A percentile compares a stretch with the other conserved stretches of the same genome.
Evolutionary conservation across 2,113 vertebrate species (phyloP).

Genomic region (Meleagris gallopavo): DNA sequence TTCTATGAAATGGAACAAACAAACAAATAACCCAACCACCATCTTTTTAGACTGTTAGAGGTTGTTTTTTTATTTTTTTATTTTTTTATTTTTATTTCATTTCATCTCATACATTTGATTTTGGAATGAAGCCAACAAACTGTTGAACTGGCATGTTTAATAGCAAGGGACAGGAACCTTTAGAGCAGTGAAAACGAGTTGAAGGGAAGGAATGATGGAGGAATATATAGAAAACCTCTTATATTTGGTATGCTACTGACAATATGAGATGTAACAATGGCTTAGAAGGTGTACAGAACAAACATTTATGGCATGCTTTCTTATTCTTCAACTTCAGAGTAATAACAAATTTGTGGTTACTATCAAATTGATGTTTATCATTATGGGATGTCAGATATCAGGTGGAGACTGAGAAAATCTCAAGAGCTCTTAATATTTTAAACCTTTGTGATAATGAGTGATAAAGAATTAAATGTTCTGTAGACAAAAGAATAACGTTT

Average conservation of each 20-base stretch:
- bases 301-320: constrained; percentile 45
- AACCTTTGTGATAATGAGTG: background rate
- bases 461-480: background rate
- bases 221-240: constrained; percentile 41
- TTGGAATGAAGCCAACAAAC: background rate
- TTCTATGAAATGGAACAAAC: background rate
- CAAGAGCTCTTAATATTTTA: constrained; percentile 27
- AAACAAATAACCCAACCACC: background rate
- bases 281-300: constrained; percentile 41
- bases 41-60: background rate
- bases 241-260: constrained; percentile 35
- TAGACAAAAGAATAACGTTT: background rate
- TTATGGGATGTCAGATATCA: constrained; percentile 20
- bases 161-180: constrained; percentile 13
- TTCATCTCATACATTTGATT: background rate
- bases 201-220: background rate
- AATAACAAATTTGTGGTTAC: constrained; percentile 52
- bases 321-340: constrained; percentile 52
- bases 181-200: constrained; percentile 24
- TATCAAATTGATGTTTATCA: constrained; percentile 37
- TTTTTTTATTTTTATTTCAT: background rate
- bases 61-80: background rate
- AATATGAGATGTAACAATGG: constrained; percentile 51
- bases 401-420: constrained; percentile 22
- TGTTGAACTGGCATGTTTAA: background rate